Percentiles rank a stretch among this genome's conserved stretches.
Conservation (phyloP, 2,888 invertebrate species). For the Agrochola lota region DNA sequence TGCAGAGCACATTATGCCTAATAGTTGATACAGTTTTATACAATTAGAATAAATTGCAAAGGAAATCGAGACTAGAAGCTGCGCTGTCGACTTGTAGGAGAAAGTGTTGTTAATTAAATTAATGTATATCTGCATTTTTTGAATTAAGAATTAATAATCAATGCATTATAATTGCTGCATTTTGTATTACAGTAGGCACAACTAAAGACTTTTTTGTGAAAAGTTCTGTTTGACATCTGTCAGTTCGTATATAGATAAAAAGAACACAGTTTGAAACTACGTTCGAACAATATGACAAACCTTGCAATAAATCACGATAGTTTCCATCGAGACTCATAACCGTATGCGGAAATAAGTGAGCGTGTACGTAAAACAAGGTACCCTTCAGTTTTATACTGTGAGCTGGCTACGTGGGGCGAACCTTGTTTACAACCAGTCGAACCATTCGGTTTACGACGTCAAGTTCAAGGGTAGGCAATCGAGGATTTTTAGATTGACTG, state of each 20-base stretch:
- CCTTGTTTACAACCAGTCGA: slow-evolving; percentile 65
- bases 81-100: background rate
- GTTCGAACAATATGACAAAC: slow-evolving; percentile 19
- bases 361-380: slow-evolving; percentile 55
- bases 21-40: slow-evolving; percentile 16
- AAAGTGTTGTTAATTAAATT: slow-evolving; percentile 20
- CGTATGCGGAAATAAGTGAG: slow-evolving; percentile 60
- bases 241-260: slow-evolving; percentile 20
- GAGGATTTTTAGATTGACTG: slow-evolving; percentile 21
- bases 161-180: slow-evolving; percentile 5
- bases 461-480: slow-evolving; percentile 59
- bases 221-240: slow-evolving; percentile 3
- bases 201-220: background rate
- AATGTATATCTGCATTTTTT: slow-evolving; percentile 23
- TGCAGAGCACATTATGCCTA: slow-evolving; percentile 36
- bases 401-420: slow-evolving; percentile 42
- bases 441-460: slow-evolving; percentile 53
- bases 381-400: slow-evolving; percentile 64
- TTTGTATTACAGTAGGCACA: background rate
- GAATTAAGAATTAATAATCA: slow-evolving; percentile 3
- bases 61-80: slow-evolving; percentile 19
- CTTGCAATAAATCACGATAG: slow-evolving; percentile 48
- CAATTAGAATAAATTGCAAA: slow-evolving; percentile 20
- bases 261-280: slow-evolving; percentile 24
- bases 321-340: slow-evolving; percentile 47